Conservation (phyloP, 2,113 vertebrate genomes). For the Furnarius figulus region DNA sequence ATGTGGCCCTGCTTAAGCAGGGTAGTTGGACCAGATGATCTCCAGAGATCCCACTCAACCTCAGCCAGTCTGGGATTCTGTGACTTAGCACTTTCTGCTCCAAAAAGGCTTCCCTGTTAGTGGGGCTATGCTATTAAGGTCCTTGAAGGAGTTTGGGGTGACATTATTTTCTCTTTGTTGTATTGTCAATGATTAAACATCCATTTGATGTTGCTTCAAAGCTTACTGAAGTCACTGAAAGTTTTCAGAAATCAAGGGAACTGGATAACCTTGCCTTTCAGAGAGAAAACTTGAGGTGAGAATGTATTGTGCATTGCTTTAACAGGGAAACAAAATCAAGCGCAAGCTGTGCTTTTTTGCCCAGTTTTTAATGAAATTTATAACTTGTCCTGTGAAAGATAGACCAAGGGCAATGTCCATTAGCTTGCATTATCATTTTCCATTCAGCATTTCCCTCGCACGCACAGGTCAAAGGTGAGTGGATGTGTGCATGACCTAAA, state of each 20-base stretch:
- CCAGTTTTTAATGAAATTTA: not conserved
- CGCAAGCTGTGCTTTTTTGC: not conserved
- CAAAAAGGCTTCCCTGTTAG: not conserved
- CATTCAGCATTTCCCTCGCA: not conserved
- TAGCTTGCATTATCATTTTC: conserved; percentile 19
- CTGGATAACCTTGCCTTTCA: not conserved
- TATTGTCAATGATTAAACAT: not conserved
- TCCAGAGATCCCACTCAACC: not conserved
- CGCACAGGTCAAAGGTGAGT: conserved; percentile 24
- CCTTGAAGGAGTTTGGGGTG: not conserved
- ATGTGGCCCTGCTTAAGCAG: not conserved
- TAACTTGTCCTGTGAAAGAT: not conserved
- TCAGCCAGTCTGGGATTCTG: not conserved
- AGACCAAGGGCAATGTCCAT: conserved; percentile 23
- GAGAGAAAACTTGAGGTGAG: not conserved
- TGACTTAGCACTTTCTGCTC: not conserved
- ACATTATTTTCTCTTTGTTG: conserved; percentile 1
- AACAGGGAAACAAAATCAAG: not conserved
- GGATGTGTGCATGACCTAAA: not conserved
- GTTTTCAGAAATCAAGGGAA: not conserved
- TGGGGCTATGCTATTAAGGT: not conserved
- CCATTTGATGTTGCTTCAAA: not conserved
- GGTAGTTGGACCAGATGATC: not conserved
- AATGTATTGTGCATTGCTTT: not conserved
- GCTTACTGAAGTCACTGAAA: not conserved